Evolutionary conservation across 2,797 vertebrate genomes (phyloP), one percentile per base, ranked within the genome.

Genomic region (Gadopsis marmoratus): DNA sequence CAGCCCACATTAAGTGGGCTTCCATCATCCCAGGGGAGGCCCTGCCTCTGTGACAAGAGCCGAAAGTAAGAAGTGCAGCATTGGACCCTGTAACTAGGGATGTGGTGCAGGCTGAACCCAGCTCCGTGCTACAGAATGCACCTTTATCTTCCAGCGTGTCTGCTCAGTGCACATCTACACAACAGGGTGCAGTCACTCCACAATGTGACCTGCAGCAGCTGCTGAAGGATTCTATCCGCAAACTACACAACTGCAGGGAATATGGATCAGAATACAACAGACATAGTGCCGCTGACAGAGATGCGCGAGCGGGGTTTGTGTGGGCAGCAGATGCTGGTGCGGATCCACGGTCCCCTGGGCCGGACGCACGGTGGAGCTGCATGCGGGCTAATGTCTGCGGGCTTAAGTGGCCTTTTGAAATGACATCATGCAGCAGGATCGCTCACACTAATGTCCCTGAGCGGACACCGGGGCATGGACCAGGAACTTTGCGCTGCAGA

Each of bases 261-360:
- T 26, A 2, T 26, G 26, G 2, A 26, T 26, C 26, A 26, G 26
- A 26, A 26, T 26, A 26, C 26, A 26, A 26, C 26, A 26, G 26
- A 26, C 26, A 26, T 26, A 1, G 26, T 26, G 26, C 26, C 26
- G 26, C 26, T 26, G 26, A 26, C 26, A 26, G 26, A 26, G 26
- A 26, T 26, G 26, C 26, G 26, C 2, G 26, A 26, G 26, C 26
- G 26, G 26, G 26, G 26, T 26, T 26, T 26, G 26, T 26, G 85
- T 29, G 61, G 86, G 87, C 86, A 89, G 87, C 83, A 91, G 92
- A 88, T 91, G 89, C 81, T 87, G 84, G 86, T 86, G 87, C 67
- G 86, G 82, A 81, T 56, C 83, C 67, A 9, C 2, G 31, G 85
- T 91, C 91, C 90, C 90, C 4, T 78, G 85, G 90, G 89, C 81